Percentiles rank a stretch among this genome's conserved stretches.
Evolutionary conservation across 2,888 invertebrate genomes (phyloP).

Genomic region (Keiferia lycopersicella): DNA sequence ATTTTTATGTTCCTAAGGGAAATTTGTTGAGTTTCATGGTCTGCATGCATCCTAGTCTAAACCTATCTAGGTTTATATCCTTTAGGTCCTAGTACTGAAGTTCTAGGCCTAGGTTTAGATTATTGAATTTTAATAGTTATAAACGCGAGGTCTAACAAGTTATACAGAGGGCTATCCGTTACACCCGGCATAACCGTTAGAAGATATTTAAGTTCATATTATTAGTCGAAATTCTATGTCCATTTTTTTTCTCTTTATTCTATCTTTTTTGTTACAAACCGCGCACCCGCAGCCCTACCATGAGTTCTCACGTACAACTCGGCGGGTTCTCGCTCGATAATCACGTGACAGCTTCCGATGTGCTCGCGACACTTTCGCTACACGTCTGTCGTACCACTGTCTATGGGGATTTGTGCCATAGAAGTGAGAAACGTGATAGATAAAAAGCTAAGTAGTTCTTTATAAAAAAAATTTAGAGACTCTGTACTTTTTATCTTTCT

Average conservation of each 20-base stretch:
- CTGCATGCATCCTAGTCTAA: not conserved
- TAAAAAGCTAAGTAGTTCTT: not conserved
- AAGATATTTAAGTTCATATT: too few species aligned
- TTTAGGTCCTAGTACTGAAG: not conserved
- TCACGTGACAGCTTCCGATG: conserved; percentile 52
- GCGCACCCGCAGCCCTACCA: conserved; percentile 25
- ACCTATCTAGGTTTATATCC: not conserved
- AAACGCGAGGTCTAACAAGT: not conserved
- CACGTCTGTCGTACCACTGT: conserved; percentile 28
- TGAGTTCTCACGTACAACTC: conserved; percentile 43
- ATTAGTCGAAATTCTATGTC: too few species aligned
- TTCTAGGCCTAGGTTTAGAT: not conserved
- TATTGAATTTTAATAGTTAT: not conserved
- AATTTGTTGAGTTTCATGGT: too few species aligned
- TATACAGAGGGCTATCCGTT: too few species aligned
- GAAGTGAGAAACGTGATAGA: not conserved
- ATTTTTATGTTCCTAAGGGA: too few species aligned
- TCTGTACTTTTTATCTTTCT: too few species aligned
- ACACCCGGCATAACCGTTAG: too few species aligned
- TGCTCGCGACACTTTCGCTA: conserved; percentile 47
- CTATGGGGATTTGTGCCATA: not conserved
- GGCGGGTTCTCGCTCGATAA: conserved; percentile 44
- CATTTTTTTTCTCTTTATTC: too few species aligned
- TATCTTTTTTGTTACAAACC: too few species aligned
- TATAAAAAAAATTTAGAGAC: not conserved